Evolutionary conservation across 1,140 invertebrate genomes (phyloP).

Genomic region (Coboldia fuscipes): DNA sequence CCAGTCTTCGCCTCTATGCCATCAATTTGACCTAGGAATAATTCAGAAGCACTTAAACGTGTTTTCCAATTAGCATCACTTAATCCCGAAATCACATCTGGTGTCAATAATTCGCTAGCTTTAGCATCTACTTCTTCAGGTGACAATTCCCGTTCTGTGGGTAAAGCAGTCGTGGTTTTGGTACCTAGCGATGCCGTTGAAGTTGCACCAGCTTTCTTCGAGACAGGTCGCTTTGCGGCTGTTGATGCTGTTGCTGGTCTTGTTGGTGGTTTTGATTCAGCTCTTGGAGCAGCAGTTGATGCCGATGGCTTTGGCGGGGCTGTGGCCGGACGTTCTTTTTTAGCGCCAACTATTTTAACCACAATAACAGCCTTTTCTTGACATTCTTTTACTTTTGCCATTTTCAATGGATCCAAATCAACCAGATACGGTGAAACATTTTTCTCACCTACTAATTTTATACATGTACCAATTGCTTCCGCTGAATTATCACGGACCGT

Average conservation of each 20-base stretch:
- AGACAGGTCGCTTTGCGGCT: slow-evolving; percentile 12
- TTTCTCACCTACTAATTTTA: slow-evolving; percentile 88
- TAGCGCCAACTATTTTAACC: slow-evolving; percentile 36
- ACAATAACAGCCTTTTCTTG: slow-evolving; percentile 77
- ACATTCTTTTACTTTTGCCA: slow-evolving; percentile 89
- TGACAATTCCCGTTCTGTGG: slow-evolving; percentile 28
- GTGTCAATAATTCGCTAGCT: slow-evolving; percentile 34
- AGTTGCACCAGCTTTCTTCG: slow-evolving; percentile 6
- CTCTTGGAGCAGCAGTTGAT: slow-evolving; percentile 12
- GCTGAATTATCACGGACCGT: slow-evolving; percentile 64
- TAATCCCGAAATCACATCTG: slow-evolving; percentile 41
- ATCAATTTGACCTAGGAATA: slow-evolving; percentile 38
- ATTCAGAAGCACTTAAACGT: slow-evolving; percentile 54
- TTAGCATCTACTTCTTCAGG: slow-evolving; percentile 52
- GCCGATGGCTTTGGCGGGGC: slow-evolving; percentile 23
- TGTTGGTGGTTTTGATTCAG: slow-evolving; percentile 29
- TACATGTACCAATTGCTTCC: slow-evolving; percentile 80
- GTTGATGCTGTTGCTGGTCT: slow-evolving; percentile 26
- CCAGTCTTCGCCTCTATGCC: slow-evolving; percentile 37
- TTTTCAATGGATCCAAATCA: slow-evolving; percentile 79
- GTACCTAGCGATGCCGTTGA: slow-evolving; percentile 9
- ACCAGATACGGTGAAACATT: slow-evolving; percentile 62
- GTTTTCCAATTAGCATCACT: slow-evolving; percentile 71
- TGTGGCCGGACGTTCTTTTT: slow-evolving; percentile 36
- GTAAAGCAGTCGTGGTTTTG: slow-evolving; percentile 17